Evolutionary conservation across 2,113 vertebrate genomes (phyloP), one percentile per base, ranked within the genome.

Genomic region (Trogon melanurus): DNA sequence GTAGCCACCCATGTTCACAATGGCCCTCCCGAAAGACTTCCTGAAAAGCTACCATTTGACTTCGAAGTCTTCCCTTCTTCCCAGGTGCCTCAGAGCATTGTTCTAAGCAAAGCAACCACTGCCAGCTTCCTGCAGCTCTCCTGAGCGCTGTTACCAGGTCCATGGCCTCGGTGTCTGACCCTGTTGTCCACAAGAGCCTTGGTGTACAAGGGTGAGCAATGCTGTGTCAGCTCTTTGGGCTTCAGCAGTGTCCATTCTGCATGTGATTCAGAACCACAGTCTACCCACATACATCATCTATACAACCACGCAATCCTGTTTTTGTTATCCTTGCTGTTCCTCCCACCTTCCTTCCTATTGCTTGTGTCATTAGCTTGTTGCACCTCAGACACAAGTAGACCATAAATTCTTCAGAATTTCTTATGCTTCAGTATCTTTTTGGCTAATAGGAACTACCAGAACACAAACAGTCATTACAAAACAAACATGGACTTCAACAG

Each of bases 251-350:
- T 83, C 88, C 74, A 5, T 54, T 64, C 79, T 83, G 41, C 58
- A 64, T 93, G 91, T 95, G 94, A 93, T 94, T 89, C 88, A 95
- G 67, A 96, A 69, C 85, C 87, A 85, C 85, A 83, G 66, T 22
- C 84, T 92, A 61, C 80, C 87, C 95, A 93, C 89, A 50, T 44
- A 50, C 64, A 34, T 67, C 76, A 38, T 71, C 84, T 30, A 4
- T n/a, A 78, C n/a, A 94, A 93, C 88, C 79, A 64, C 1, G 0
- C 64, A 89, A 80, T 78, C 91, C 72, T 96, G 89, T 51, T 90
- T 94, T 88, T 96, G 67, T 94, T 94, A 72, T 67, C 61, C 92
- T 61, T 87, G 53, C 67, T 8, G 2, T 89, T 92, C 86, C 85
- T 94, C 83, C 82, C 88, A 92, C 73, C 80, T 95, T 88, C 80